Evolutionary conservation across 2,888 invertebrate species (phyloP).

Genomic region (Eudasyphora cyanicolor): DNA sequence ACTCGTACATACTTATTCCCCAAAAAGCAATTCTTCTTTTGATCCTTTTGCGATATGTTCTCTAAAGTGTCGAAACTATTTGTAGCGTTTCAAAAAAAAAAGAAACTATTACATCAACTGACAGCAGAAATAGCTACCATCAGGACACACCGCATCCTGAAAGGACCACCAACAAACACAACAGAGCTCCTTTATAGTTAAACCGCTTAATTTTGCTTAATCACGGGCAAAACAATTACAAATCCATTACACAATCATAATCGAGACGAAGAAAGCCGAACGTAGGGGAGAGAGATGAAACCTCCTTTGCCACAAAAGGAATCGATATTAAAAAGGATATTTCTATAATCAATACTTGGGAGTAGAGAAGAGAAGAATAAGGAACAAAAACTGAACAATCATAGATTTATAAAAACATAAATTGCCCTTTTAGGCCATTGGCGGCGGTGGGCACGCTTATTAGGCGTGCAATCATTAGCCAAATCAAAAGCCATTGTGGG

Average conservation of each 20-base stretch:
- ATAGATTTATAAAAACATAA: slow-evolving; percentile 50
- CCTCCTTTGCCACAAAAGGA: slow-evolving; percentile 70
- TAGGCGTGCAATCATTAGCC: slow-evolving; percentile 68
- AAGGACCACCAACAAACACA: slow-evolving; percentile 64
- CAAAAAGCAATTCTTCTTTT: no score
- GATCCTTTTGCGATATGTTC: neutral
- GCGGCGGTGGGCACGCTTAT: slow-evolving; percentile 76
- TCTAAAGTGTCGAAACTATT: neutral
- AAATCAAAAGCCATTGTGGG: slow-evolving; percentile 16
- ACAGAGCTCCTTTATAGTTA: slow-evolving; percentile 36
- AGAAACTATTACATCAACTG: slow-evolving; percentile 15
- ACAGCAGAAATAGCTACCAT: slow-evolving; percentile 21
- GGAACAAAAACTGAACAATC: slow-evolving; percentile 39
- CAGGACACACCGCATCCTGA: neutral
- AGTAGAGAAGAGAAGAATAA: no score
- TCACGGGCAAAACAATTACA: slow-evolving; percentile 66
- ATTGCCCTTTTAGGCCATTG: slow-evolving; percentile 49
- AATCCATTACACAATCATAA: slow-evolving; percentile 45
- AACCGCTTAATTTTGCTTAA: slow-evolving; percentile 65
- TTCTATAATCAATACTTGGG: slow-evolving; percentile 48
- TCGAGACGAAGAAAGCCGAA: slow-evolving; percentile 51
- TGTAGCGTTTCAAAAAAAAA: neutral
- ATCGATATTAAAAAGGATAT: slow-evolving; percentile 59
- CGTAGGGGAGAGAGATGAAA: slow-evolving; percentile 44
- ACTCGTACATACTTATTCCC: no score